phyloP scores from a whole-genome alignment of 1,140 invertebrate genomes.

The Macrostomum lignano region DNA sequence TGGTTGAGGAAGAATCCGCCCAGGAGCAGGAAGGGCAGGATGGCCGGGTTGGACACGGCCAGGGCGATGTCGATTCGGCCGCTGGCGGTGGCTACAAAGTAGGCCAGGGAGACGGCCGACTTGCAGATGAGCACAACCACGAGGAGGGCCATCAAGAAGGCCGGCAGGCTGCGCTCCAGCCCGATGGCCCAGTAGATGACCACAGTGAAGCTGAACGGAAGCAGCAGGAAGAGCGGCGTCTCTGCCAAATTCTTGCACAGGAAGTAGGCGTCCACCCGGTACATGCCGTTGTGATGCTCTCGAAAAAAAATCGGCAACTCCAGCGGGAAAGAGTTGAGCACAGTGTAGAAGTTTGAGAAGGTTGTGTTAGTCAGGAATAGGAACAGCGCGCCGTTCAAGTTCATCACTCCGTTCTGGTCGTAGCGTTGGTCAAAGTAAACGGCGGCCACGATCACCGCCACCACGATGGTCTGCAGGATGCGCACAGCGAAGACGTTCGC shows the following conservation, averaged over 20 bases:
- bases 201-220: slow-evolving; percentile 51
- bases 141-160: slow-evolving; percentile 44
- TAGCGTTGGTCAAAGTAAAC: slow-evolving; percentile 57
- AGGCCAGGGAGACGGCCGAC: slow-evolving; percentile 56
- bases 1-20: slow-evolving; percentile 73
- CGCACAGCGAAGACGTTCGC: neutral
- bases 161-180: slow-evolving; percentile 27
- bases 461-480: slow-evolving; percentile 27
- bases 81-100: slow-evolving; percentile 56
- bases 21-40: too few species aligned
- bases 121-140: slow-evolving; percentile 55
- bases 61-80: slow-evolving; percentile 50
- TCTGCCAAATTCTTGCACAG: slow-evolving; percentile 63
- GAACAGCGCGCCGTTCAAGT: slow-evolving; percentile 79
- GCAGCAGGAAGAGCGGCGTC: slow-evolving; percentile 42
- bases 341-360: slow-evolving; percentile 18
- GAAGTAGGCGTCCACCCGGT: slow-evolving; percentile 68
- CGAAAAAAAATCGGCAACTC: slow-evolving; percentile 66
- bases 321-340: slow-evolving; percentile 44
- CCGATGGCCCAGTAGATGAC: slow-evolving; percentile 57
- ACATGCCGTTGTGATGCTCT: slow-evolving; percentile 66
- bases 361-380: slow-evolving; percentile 59
- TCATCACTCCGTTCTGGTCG: slow-evolving; percentile 61
- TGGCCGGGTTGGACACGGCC: slow-evolving; percentile 50
- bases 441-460: slow-evolving; percentile 51